Conservation (phyloP, 2,888 invertebrate genomes). For the Parnassius apollo region DNA sequence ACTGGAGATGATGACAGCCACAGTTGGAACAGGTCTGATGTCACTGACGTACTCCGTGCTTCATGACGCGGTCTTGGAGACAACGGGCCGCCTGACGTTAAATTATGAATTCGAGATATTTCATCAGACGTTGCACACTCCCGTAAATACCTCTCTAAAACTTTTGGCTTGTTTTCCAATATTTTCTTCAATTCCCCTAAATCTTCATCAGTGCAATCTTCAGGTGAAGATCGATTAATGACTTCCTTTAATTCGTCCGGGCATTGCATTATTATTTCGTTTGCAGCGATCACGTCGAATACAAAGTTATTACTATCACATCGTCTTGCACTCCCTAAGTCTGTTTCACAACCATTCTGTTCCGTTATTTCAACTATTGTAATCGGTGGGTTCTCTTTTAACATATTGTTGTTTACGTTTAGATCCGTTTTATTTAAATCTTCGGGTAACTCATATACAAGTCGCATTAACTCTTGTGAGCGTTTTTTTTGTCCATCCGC, state of each 20-base stretch:
- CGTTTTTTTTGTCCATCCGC: constrained; percentile 50
- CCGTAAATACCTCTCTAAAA: constrained; percentile 88
- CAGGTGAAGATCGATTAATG: constrained; percentile 65
- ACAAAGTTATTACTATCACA: constrained; percentile 68
- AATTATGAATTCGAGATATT: constrained; percentile 80
- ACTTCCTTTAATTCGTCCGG: constrained; percentile 65
- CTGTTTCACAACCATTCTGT: constrained; percentile 74
- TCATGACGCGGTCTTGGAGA: constrained; percentile 73
- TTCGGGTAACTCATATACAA: constrained; percentile 74
- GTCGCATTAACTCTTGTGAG: constrained; percentile 69
- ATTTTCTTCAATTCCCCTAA: constrained; percentile 61
- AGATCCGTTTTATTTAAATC: constrained; percentile 55
- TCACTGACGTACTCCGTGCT: constrained; percentile 86
- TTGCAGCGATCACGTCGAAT: constrained; percentile 59
- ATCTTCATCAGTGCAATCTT: constrained; percentile 67
- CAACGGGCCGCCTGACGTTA: constrained; percentile 77
- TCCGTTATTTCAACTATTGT: constrained; percentile 72
- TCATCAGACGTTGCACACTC: constrained; percentile 87
- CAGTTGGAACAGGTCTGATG: constrained; percentile 91
- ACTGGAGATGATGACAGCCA: constrained; percentile 91
- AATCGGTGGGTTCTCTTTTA: constrained; percentile 73
- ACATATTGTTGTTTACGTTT: constrained; percentile 61
- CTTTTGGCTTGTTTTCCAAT: constrained; percentile 80
- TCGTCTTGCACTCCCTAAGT: constrained; percentile 48
- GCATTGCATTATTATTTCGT: constrained; percentile 60